Base-by-base conservation (phyloP, 2,888 invertebrate genomes). In the Hanleya hanleyi region DNA sequence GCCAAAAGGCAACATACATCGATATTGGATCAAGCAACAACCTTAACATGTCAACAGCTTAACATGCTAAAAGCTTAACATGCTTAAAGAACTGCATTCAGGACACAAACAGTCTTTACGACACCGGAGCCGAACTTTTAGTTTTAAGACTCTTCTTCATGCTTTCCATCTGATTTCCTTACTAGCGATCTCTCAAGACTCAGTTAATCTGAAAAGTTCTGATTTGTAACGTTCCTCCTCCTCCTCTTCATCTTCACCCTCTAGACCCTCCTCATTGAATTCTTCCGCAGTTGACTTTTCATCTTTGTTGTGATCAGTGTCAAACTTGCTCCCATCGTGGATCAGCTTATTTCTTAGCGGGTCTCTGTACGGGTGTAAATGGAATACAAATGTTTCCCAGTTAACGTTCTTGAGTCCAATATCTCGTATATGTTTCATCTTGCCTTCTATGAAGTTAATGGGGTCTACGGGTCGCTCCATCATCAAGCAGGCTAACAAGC, bases 331-430 rank as follows among this genome's bases (percentile, higher is more conserved):
- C 9, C 84, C 85, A 74, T 87, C 88, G 33, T 80, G 77, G 4
- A 87, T 76, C 70, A 83, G 73, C 33, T 80, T 79, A 29, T 84
- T 75, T 5, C 87, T 70, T 0, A 84, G 70, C 4, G 83, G 77
- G 74, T 88, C 84, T 64, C 88, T 71, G 66, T 87, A 86, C 1
- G 89, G 89, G 70, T 89, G 89, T 32, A 90, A 75, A 38, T 85
- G 79, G 35, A 81, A 77, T 6, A 90, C 84, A 78, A 90, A 89
- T 22, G 88, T 85, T 76, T 89, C 88, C 90, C 90, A 90, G 77
- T 88, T 85, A 5, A 90, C 84, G 67, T 88, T 87, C 32, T 86
- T 84, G 22, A 85, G 71, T 26, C 89, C 89, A n/a, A 85, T 78
- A 29, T 83, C 80, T 67, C 84, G 83, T 29, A 89, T 84, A 76